Base-by-base conservation (phyloP, 1,140 invertebrate species). In the Ceratina calcarata region DNA sequence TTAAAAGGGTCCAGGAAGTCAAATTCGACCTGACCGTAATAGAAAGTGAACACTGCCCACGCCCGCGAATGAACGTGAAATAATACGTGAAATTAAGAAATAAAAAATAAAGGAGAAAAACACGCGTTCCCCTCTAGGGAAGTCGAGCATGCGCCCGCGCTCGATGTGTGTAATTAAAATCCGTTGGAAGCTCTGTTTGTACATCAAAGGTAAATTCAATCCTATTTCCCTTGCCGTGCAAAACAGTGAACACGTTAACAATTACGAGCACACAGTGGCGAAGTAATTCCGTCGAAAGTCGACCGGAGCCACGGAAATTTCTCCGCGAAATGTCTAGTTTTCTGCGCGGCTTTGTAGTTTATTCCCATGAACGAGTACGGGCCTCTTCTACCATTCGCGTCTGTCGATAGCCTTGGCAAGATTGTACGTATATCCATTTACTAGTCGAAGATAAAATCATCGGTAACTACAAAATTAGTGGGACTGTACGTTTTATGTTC, bases 191-290 rank as follows among this genome's bases (percentile, higher is more conserved):
- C 55, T 32, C 37, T 77, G 65, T 77, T 77, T 77, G 66, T 49
- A 60, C 74, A 57, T 77, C 65, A 69, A 69, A 77, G n/a, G 74
- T 60, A 69, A 69, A 77, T 22, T 60, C 74, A 69, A 77, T 69
- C 57, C 74, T 77, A 61, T 69, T 77, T 69, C 74, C 66, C 22
- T 60, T 60, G 37, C 66, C n/a, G 65, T 32, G 65, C 37, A 58
- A 60, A 69, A 69, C 74, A 61, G 32, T n/a, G 55, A 22, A 15
- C 55, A 15, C 20, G 37, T 69, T 77, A 68, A 77, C 65, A 77
- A 77, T 77, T 61, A 77, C 74, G 55, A 2, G 65, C 64, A 37
- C 51, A 45, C 27, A 10, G 53, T n/a, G 8, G 73, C 22, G n/a
- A 68, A 68, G 73, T 67, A 27, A 68, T 68, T 68, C 55, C 49